Evolutionary conservation across 2,113 vertebrate genomes (phyloP).

Genomic region (Pristiophorus japonicus): DNA sequence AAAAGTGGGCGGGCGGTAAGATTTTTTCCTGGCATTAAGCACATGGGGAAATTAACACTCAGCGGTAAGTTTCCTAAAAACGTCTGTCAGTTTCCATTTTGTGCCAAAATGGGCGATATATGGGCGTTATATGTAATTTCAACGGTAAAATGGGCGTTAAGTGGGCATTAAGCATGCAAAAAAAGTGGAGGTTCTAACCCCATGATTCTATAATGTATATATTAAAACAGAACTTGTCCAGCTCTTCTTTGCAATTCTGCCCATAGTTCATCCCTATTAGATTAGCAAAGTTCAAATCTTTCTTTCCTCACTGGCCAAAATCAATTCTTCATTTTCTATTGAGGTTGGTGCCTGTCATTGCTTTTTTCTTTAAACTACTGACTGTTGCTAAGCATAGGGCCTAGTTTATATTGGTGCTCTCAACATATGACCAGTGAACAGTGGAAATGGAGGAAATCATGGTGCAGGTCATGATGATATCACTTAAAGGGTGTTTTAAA

Average conservation of each 20-base stretch:
- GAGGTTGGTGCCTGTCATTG: not conserved
- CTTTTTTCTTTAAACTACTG: no score
- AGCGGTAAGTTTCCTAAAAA: no score
- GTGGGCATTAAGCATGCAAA: no score
- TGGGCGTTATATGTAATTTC: no score
- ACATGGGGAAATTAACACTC: no score
- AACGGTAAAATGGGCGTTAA: no score
- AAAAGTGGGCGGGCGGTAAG: no score
- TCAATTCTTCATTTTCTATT: not conserved
- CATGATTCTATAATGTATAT: not conserved
- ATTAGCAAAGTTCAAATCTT: not conserved
- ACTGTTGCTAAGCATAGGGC: no score
- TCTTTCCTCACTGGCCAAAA: not conserved
- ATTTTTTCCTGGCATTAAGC: no score
- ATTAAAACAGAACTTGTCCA: not conserved
- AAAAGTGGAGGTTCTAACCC: no score
- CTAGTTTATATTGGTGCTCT: not conserved
- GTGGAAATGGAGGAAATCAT: not conserved
- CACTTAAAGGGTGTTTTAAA: not conserved
- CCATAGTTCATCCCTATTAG: not conserved
- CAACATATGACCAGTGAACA: not conserved
- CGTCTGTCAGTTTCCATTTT: no score
- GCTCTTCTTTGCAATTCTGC: not conserved
- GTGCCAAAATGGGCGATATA: no score
- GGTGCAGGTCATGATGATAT: not conserved